Base-by-base conservation (phyloP, 2,113 vertebrate genomes). In the Oreocharis arfaki region DNA sequence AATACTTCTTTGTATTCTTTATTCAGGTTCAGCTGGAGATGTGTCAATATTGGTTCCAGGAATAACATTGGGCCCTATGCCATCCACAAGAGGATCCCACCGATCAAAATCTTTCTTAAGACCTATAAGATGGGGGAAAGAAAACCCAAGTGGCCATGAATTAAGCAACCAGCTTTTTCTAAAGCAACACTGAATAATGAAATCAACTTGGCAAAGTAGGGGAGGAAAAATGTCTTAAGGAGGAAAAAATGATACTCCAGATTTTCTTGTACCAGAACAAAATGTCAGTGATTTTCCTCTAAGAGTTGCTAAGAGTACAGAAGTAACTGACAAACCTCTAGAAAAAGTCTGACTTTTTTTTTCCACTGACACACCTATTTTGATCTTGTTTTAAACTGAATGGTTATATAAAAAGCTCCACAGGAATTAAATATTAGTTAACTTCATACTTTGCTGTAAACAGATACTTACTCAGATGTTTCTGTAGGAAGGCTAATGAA, bases 401-500 rank as follows among this genome's bases (percentile, higher is more conserved):
- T 11, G 7, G 17, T 67, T 84, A 75, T 11, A 47, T 52, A 42
- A 65, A 87, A 84, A 78, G 18, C 24, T 76, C 82, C 11, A 39
- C 3, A 26, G 33, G n/a, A 73, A 42, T 73, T 44, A 59, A 81
- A 3, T 33, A 24, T 30, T 73, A 70, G 67, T 61, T 39, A 50
- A 32, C 24, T 33, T 86, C 18, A 16, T 59, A 32, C 23, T 57
- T 65, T 6, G 27, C 41, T 53, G 18, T 75, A 55, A 87, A 71
- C 18, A 35, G 24, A 55, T 79, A 96, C 98, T 98, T 97, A 99
- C 99, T 97, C 41, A 99, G 97, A 84, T 99, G 98, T 74, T 98
- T 98, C 77, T 99, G 99, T 83, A 99, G 97, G 91, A 99, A 99
- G n/a, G 99, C 99, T 88, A 99, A 96, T 2, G 99, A 98, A 57